Evolutionary conservation across 2,113 vertebrate genomes (phyloP).

Genomic region (Papio anubis): DNA sequence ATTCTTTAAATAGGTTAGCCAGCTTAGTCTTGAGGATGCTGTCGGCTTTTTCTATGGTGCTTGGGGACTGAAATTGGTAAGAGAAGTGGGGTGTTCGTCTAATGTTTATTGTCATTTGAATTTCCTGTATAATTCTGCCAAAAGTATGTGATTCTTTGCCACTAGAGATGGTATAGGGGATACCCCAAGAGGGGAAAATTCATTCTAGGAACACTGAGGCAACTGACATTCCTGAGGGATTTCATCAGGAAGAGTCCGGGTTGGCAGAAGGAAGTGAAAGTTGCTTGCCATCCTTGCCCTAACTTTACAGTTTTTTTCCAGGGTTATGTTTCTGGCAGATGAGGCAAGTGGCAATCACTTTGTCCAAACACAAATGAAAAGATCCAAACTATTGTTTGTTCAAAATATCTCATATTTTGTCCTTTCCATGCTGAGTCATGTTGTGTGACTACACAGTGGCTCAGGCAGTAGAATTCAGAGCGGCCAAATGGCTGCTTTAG

Average conservation of each 20-base stretch:
- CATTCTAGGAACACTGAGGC: background rate
- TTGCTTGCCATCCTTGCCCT: background rate
- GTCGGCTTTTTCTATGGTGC: background rate
- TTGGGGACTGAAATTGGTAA: too few relatives aligned
- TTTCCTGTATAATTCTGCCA: background rate
- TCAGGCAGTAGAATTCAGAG: background rate
- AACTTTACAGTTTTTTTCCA: background rate
- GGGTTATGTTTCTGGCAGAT: background rate
- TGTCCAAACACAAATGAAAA: background rate
- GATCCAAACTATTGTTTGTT: background rate
- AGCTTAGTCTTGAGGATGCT: background rate
- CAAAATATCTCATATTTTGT: background rate
- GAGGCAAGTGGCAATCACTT: background rate
- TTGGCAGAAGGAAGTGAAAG: background rate
- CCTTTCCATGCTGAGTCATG: background rate
- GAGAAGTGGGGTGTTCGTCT: background rate
- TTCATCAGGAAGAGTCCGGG: background rate
- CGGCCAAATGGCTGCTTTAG: background rate
- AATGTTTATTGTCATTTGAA: background rate
- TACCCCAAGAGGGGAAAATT: background rate
- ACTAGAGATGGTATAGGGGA: background rate
- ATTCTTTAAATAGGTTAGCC: background rate
- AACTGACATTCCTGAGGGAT: background rate
- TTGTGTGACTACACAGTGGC: background rate
- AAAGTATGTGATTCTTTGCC: too few relatives aligned